Base-by-base conservation (phyloP, 1,140 invertebrate species). In the Teleogryllus occipitalis region DNA sequence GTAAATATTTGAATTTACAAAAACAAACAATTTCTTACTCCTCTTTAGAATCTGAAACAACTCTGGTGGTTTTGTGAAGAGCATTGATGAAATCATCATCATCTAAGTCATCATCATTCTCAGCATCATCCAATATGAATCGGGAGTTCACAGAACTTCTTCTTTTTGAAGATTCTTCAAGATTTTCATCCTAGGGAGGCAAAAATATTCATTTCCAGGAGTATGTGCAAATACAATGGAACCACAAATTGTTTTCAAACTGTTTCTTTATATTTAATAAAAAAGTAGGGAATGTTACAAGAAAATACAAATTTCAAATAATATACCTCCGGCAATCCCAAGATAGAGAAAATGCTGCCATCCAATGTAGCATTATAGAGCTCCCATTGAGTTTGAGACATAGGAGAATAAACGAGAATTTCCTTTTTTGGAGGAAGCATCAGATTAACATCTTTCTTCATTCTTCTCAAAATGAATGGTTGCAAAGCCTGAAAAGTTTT, bases 381-480 rank as follows among this genome's bases (percentile, higher is more conserved):
- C 48, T 89, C 84, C 77, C 87, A 83, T 83, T 95, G 93, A 4
- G 89, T 39, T 75, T 85, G 75, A 4, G 90, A 89, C 77, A 94
- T 82, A 7, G 91, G 91, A 77, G 91, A 89, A 83, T 91, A 92
- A 0, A 94, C 89, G 6, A 92, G 80, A 3, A 93, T 76, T 84
- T 93, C 92, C 82, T 90, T 91, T 81, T 91, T 92, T 0, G 88
- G 87, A 0, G 92, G 91, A 73, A 94, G 85, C 12, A 88, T 83
- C 7, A 90, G 76, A 81, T 92, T 87, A 21, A 94, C 92, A 79
- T 93, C 92, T 4, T 83, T 81, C 84, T 94, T 94, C 74, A 92
- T 82, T 21, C 93, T 86, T 75, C 93, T 85, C 79, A 94, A 85
- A 84, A 94, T 87, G 83, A 94, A 94, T 12, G 93, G 92, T 8